These are phyloP conservation scores for Protaetia brevitarsis DNA, from an alignment of 1,140 invertebrate species.

Conservation along the genomic window DNA sequence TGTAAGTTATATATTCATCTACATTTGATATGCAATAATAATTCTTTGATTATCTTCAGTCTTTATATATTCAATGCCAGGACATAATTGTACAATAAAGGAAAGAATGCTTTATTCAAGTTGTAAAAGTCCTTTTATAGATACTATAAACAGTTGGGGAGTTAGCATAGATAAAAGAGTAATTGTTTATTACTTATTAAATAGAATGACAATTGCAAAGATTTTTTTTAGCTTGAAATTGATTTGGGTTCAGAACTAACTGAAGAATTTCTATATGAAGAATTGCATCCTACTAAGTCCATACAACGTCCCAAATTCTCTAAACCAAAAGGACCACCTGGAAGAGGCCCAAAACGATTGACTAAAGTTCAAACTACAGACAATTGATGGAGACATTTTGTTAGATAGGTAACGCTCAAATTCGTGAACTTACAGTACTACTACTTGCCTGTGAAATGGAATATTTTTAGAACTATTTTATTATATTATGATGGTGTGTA, in stretches of 20 bases:
- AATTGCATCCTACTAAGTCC: constrained; percentile 91
- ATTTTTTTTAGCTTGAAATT: constrained; percentile 78
- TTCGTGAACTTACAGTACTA: constrained; percentile 12
- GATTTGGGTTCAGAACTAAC: constrained; percentile 85
- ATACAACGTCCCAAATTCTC: constrained; percentile 88
- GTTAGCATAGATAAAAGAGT: constrained; percentile 82
- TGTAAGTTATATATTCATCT: constrained; percentile 55
- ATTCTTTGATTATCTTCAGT: too few species aligned
- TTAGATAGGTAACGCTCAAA: constrained; percentile 6
- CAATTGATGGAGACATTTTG: neutral
- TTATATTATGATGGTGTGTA: neutral
- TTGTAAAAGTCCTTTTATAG: constrained; percentile 85
- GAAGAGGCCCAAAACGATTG: constrained; percentile 84
- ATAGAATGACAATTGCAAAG: neutral
- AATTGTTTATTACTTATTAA: constrained; percentile 29
- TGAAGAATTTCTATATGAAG: constrained; percentile 85
- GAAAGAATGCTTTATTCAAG: constrained; percentile 98
- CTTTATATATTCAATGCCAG: constrained; percentile 97
- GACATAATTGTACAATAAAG: constrained; percentile 89
- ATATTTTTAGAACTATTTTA: constrained; percentile 19
- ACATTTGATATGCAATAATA: constrained; percentile 41
- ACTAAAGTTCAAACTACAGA: constrained; percentile 60
- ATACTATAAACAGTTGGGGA: constrained; percentile 73
- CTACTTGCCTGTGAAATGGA: constrained; percentile 11
- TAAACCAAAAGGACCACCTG: constrained; percentile 91